phyloP scores from a whole-genome alignment of 2,797 vertebrate genomes.

The Gymnothorax javanicus region DNA sequence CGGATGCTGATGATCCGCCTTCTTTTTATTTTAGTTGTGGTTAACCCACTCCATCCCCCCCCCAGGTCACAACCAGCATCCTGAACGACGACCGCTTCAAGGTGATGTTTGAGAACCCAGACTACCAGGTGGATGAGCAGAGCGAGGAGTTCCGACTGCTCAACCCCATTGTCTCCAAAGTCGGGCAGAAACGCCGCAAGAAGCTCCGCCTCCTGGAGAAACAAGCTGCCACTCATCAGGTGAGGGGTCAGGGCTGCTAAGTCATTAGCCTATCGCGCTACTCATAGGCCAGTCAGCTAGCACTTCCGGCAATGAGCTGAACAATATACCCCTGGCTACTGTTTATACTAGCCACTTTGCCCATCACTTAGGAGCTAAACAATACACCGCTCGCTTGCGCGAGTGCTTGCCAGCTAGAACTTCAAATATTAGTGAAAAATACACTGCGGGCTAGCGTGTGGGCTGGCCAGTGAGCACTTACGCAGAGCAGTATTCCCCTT shows the following conservation, averaged over 20 bases:
- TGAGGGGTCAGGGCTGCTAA: conserved; percentile 51
- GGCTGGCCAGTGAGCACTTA: too few species aligned
- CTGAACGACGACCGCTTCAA: conserved; percentile 93
- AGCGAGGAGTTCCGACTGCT: conserved; percentile 96
- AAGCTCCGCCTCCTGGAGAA: conserved; percentile 80
- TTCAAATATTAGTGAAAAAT: too few species aligned
- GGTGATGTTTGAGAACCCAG: conserved; percentile 98
- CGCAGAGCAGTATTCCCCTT: too few species aligned
- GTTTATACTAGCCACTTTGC: too few species aligned
- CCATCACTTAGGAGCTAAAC: too few species aligned
- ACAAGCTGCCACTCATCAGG: conserved; percentile 70
- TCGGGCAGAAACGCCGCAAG: conserved; percentile 88
- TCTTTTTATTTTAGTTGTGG: not conserved
- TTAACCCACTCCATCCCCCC: conserved; percentile 31
- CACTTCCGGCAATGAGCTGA: too few species aligned
- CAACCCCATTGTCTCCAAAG: conserved; percentile 95
- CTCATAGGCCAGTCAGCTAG: too few species aligned
- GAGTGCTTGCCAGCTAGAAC: too few species aligned
- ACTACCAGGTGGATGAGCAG: conserved; percentile 94
- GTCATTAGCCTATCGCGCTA: too few species aligned
- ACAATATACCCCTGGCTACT: too few species aligned
- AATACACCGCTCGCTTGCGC: too few species aligned
- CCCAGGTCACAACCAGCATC: conserved; percentile 83
- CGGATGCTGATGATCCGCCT: not conserved
- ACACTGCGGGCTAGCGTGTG: too few species aligned